Evolutionary conservation across 2,113 vertebrate species (phyloP).

Genomic region (Helogale parvula): DNA sequence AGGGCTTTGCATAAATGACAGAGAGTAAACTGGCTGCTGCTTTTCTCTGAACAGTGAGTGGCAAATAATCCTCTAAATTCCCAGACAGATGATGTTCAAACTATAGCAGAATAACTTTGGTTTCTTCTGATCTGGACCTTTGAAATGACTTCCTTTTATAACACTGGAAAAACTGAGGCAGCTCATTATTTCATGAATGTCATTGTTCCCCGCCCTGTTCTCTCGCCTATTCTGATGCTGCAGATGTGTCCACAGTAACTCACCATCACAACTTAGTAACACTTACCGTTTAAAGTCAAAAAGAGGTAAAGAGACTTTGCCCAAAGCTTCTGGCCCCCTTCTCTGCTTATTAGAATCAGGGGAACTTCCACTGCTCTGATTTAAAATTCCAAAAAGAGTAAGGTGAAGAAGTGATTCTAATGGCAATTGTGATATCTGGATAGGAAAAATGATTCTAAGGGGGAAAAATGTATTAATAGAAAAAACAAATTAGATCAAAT

Average conservation of each 20-base stretch:
- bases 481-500: slow-evolving; percentile 62
- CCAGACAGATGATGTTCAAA: neutral
- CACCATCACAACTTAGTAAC: slow-evolving; percentile 19
- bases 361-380: slow-evolving; percentile 93
- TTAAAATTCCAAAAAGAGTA: slow-evolving; percentile 93
- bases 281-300: slow-evolving; percentile 96
- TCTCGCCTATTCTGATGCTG: neutral
- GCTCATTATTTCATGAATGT: neutral
- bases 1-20: neutral
- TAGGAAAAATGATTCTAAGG: slow-evolving; percentile 96
- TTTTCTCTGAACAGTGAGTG: slow-evolving; percentile 1
- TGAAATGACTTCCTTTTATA: slow-evolving; percentile 11
- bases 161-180: neutral
- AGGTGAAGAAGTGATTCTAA: slow-evolving; percentile 94
- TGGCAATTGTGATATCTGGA: slow-evolving; percentile 95
- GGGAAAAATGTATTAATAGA: slow-evolving; percentile 66
- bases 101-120: neutral
- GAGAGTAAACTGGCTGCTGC: neutral
- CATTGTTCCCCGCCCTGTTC: neutral
- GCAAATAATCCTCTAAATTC: neutral
- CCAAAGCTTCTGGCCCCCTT: slow-evolving; percentile 94
- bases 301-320: slow-evolving; percentile 94
- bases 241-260: neutral
- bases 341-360: slow-evolving; percentile 98
- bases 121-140: neutral